A percentile compares a stretch with the other conserved stretches of the same genome.
Conservation (phyloP, 2,888 invertebrate genomes). For the Cylloceria caligata region DNA sequence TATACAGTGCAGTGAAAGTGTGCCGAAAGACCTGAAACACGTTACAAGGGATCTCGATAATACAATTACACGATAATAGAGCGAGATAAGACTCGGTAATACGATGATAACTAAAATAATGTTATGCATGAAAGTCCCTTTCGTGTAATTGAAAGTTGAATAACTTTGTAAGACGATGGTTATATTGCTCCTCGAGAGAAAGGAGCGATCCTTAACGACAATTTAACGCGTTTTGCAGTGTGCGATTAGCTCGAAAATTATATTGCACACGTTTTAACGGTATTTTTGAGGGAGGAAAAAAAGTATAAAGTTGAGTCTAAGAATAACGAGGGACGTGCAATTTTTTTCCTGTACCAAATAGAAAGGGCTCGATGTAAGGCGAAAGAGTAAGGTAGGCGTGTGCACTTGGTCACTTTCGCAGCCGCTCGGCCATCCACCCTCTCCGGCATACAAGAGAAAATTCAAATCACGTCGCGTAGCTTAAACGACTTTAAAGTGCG, state of each 20-base stretch:
- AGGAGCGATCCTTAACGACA: conserved; percentile 24
- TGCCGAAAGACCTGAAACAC: conserved; percentile 92
- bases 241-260: conserved; percentile 56
- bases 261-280: conserved; percentile 37
- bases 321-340: conserved; percentile 27
- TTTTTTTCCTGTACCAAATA: conserved; percentile 50
- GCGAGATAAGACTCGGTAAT: neutral
- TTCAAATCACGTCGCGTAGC: conserved; percentile 60
- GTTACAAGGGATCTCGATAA: conserved; percentile 55
- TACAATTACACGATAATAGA: neutral
- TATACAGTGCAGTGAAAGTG: conserved; percentile 95
- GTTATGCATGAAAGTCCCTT: conserved; percentile 36
- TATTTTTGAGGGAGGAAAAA: conserved; percentile 25
- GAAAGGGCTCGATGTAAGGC: no score
- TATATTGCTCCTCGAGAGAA: conserved; percentile 31
- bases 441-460: conserved; percentile 37
- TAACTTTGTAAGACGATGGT: conserved; percentile 19
- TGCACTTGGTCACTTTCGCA: conserved; percentile 16
- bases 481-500: conserved; percentile 65
- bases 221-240: conserved; percentile 28
- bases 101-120: conserved; percentile 35
- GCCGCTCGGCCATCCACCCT: conserved; percentile 22
- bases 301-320: conserved; percentile 33
- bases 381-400: conserved; percentile 56
- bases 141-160: conserved; percentile 41